Conservation (phyloP, 2,113 vertebrate species). For the Columbina picui region DNA sequence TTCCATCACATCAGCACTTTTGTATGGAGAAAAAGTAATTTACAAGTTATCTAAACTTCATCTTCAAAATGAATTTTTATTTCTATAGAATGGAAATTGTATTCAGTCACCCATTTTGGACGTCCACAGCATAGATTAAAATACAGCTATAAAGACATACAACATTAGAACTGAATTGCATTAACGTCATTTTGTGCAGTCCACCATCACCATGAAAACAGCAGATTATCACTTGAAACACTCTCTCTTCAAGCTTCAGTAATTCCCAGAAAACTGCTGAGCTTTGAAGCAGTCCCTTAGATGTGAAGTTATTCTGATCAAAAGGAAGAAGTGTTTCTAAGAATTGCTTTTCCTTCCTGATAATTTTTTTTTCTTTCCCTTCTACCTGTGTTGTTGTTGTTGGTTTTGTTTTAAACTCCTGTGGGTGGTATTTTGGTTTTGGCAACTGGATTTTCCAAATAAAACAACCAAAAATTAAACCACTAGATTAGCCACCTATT, state of each 20-base stretch:
- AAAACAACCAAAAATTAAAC: not conserved
- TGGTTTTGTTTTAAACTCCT: not conserved
- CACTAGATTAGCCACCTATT: not conserved
- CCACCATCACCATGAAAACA: accelerated
- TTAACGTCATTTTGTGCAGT: not conserved
- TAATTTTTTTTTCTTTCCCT: not conserved
- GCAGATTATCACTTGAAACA: not conserved
- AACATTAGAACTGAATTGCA: not conserved
- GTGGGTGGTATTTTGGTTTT: not conserved
- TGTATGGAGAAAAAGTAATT: not conserved
- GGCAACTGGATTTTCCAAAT: not conserved
- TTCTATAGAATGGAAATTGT: not conserved
- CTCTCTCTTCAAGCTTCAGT: not conserved
- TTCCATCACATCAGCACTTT: not conserved
- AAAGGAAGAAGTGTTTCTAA: not conserved
- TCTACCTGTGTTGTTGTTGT: not conserved
- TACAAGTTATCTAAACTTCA: not conserved
- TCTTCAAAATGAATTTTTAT: not conserved
- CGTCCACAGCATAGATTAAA: not conserved
- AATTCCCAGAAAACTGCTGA: not conserved
- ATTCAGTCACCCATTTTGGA: not conserved
- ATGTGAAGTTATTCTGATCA: not conserved
- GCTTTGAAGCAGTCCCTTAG: not conserved
- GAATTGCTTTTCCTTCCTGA: not conserved
- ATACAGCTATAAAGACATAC: not conserved